A percentile compares a stretch with the other conserved stretches of the same genome.
These are phyloP conservation scores for Erpornis zantholeuca DNA, from an alignment of 2,113 vertebrate genomes.

Conservation along the genomic window DNA sequence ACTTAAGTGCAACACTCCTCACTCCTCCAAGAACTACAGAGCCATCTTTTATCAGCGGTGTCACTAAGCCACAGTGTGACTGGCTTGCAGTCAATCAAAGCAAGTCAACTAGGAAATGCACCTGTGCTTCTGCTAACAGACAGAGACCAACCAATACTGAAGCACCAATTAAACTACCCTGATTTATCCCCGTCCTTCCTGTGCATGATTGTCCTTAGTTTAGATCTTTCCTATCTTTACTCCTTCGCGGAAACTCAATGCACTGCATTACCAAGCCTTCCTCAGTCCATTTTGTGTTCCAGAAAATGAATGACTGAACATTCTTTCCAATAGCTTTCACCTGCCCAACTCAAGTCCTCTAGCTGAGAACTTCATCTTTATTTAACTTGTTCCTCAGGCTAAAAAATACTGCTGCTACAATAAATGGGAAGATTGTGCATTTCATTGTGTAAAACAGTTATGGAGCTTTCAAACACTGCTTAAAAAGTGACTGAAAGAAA, in stretches of 20 bases:
- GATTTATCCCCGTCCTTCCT: neutral
- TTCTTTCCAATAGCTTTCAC: neutral
- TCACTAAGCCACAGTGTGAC: neutral
- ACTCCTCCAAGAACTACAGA: neutral
- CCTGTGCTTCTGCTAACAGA: neutral
- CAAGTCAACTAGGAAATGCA: neutral
- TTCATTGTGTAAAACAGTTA: neutral
- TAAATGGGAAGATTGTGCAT: accelerated
- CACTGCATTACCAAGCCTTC: neutral
- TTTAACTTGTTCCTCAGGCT: neutral
- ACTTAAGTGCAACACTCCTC: neutral
- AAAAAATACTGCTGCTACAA: neutral
- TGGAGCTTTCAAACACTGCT: accelerated
- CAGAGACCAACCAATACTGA: neutral
- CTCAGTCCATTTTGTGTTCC: neutral
- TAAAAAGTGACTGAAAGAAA: neutral
- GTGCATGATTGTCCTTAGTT: neutral
- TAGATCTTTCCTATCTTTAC: neutral
- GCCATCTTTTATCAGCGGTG: neutral
- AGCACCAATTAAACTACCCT: neutral
- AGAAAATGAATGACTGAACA: accelerated
- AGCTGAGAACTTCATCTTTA: neutral
- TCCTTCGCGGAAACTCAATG: neutral
- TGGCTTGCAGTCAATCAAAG: neutral
- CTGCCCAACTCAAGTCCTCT: neutral